Evolutionary conservation across 64 coral and sea anemone species (phyloP).

Genomic region (Stylophora pistillata): DNA sequence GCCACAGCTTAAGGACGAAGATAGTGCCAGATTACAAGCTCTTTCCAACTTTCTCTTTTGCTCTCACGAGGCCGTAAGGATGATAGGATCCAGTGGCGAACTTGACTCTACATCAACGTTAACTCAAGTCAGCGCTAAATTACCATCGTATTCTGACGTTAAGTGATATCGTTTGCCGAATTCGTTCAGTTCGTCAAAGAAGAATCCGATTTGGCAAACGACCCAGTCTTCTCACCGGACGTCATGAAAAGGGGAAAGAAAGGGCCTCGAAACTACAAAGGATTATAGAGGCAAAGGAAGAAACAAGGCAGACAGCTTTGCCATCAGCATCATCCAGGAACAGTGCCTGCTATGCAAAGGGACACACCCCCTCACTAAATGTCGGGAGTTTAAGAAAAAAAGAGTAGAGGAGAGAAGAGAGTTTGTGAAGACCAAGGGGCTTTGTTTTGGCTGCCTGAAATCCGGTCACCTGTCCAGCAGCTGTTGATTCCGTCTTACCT

Average conservation of each 20-base stretch:
- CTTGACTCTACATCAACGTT: background rate
- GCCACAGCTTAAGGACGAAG: conserved; percentile 13
- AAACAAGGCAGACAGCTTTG: background rate
- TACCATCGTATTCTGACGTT: too few species aligned
- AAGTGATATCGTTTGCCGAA: too few species aligned
- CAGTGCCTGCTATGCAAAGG: background rate
- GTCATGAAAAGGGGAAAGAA: background rate
- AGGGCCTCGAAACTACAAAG: too few species aligned
- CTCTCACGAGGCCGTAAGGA: conserved; percentile 14
- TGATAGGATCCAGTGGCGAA: background rate
- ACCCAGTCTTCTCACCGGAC: too few species aligned
- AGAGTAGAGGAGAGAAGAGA: background rate
- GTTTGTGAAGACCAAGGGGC: conserved; percentile 2
- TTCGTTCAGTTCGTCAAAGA: too few species aligned
- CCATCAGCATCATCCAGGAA: background rate
- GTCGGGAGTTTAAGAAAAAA: background rate
- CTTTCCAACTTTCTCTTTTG: conserved; percentile 44
- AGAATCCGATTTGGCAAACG: too few species aligned
- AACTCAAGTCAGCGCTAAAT: too few species aligned
- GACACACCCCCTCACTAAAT: background rate
- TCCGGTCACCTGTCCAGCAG: background rate
- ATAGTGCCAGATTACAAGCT: background rate
- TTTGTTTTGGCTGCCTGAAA: conserved; percentile 34
- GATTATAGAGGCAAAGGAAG: background rate
- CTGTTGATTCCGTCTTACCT: background rate